Percentiles rank a stretch among this genome's conserved stretches.
These are phyloP conservation scores for Rotaria sp. DNA, from an alignment of 2,888 invertebrate species.

Conservation along the genomic window DNA sequence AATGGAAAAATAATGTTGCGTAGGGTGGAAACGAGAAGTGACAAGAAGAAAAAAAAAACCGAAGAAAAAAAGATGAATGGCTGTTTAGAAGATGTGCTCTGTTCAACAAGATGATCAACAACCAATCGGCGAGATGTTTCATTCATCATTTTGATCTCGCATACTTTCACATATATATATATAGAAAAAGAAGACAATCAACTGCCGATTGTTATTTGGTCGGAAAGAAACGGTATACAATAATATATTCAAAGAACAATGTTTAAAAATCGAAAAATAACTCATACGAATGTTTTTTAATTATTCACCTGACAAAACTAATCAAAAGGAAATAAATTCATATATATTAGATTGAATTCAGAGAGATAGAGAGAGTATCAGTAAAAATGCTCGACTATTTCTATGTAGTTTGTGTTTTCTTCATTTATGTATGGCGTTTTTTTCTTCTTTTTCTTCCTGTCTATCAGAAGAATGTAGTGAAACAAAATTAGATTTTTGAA, in stretches of 20 bases:
- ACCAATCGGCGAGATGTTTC: slow-evolving; percentile 20
- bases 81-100: background rate
- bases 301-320: too few relatives aligned
- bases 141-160: background rate
- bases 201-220: background rate
- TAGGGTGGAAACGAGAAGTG: background rate
- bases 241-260: background rate
- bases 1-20: background rate
- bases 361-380: background rate
- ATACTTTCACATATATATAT: background rate
- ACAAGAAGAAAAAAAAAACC: background rate
- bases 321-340: too few relatives aligned
- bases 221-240: background rate
- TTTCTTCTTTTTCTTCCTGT: background rate
- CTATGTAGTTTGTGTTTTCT: too few relatives aligned
- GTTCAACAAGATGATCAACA: slow-evolving; percentile 14
- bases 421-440: background rate
- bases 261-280: background rate
- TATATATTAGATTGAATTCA: too few relatives aligned
- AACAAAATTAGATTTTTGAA: background rate
- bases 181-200: background rate
- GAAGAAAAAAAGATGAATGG: slow-evolving; percentile 1
- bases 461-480: background rate
- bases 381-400: background rate
- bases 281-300: too few relatives aligned